These are phyloP conservation scores for Stenodema calcarata DNA, from an alignment of 2,888 invertebrate species.

Conservation along the genomic window DNA sequence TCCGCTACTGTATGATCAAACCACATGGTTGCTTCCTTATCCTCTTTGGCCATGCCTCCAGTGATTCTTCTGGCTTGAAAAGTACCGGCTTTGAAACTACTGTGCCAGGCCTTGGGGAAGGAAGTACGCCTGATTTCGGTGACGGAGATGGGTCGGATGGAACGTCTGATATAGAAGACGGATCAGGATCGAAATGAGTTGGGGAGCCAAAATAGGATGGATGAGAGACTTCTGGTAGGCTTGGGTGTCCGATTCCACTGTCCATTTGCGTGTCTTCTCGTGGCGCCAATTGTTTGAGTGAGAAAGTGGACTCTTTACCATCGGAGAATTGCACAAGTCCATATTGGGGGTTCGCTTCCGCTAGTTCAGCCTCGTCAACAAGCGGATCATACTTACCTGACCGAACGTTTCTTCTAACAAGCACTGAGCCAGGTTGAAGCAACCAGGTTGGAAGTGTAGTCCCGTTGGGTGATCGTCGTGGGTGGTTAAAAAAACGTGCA, in stretches of 20 bases:
- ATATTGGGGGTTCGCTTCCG: constrained; percentile 10
- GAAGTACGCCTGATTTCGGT: too few species aligned
- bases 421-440: background rate
- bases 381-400: background rate
- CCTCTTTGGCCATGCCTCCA: too few species aligned
- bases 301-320: background rate
- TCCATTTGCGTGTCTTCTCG: too few species aligned
- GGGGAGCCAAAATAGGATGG: too few species aligned
- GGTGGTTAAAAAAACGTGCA: constrained; percentile 3
- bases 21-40: too few species aligned
- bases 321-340: background rate
- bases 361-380: constrained; percentile 19
- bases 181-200: too few species aligned
- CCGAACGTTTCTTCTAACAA: background rate
- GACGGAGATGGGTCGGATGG: too few species aligned
- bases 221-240: background rate
- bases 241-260: background rate
- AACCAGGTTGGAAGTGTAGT: constrained; percentile 4
- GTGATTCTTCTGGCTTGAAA: too few species aligned
- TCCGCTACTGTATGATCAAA: too few species aligned
- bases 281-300: background rate
- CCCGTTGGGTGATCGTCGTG: background rate
- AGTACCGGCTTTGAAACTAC: too few species aligned
- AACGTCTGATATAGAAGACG: too few species aligned
- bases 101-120: too few species aligned